These are phyloP conservation scores for Anticlea derivata DNA, from an alignment of 2,888 invertebrate species.

Conservation along the genomic window DNA sequence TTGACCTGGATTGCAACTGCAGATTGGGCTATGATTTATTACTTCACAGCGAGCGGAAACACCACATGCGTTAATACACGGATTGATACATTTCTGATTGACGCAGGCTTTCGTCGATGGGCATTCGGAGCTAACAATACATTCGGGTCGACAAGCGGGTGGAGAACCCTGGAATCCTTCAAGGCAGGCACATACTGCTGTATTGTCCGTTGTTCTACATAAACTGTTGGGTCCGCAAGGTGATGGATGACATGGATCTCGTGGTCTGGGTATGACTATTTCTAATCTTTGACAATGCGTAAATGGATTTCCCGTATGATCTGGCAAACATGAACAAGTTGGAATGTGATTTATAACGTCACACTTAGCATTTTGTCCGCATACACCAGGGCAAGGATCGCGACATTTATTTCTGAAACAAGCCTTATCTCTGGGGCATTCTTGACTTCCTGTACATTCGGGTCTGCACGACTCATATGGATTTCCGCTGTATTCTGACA, in stretches of 20 bases:
- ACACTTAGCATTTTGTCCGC: constrained; percentile 89
- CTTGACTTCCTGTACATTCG: constrained; percentile 88
- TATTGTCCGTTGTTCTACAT: constrained; percentile 89
- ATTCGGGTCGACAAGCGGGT: constrained; percentile 92
- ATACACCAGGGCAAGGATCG: constrained; percentile 90
- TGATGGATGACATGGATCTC: constrained; percentile 90
- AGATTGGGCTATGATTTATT: constrained; percentile 93
- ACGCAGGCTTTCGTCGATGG: constrained; percentile 91
- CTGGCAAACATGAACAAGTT: constrained; percentile 86
- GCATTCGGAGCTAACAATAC: constrained; percentile 92
- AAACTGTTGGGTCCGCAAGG: constrained; percentile 92
- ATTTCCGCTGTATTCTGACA: constrained; percentile 88
- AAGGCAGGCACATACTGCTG: constrained; percentile 91
- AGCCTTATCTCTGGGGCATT: constrained; percentile 87
- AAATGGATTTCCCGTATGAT: constrained; percentile 90
- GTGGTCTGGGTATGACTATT: constrained; percentile 48
- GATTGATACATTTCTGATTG: constrained; percentile 92
- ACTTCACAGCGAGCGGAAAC: constrained; percentile 90
- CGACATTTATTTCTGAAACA: constrained; percentile 89
- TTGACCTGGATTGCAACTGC: constrained; percentile 90
- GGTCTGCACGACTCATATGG: constrained; percentile 88
- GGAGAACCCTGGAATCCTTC: constrained; percentile 91
- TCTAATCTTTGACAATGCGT: constrained; percentile 73
- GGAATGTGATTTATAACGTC: constrained; percentile 90
- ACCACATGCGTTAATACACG: constrained; percentile 92